phyloP scores from a whole-genome alignment of 2,113 vertebrate species.

The Raja brachyura region DNA sequence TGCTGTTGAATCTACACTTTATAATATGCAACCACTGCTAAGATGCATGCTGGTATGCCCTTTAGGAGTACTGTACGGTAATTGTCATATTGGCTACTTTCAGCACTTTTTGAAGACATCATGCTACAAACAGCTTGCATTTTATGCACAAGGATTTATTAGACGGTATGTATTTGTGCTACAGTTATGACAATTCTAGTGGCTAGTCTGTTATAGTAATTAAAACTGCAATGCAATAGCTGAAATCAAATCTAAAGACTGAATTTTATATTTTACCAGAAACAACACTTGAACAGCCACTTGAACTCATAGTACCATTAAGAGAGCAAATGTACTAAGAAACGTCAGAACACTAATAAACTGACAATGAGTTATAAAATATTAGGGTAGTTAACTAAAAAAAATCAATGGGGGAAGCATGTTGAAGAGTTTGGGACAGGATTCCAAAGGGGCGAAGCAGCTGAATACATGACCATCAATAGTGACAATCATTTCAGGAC shows the following conservation, averaged over 20 bases:
- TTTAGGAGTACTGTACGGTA: background rate
- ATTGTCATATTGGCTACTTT: conserved; percentile 16
- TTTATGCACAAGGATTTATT: background rate
- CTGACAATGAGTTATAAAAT: too few relatives aligned
- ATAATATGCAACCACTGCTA: background rate
- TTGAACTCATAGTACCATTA: too few relatives aligned
- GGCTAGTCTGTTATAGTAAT: background rate
- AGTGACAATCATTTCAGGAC: too few relatives aligned
- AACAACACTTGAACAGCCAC: too few relatives aligned
- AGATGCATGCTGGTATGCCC: background rate
- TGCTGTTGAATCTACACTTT: background rate
- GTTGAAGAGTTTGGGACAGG: too few relatives aligned
- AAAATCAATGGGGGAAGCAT: too few relatives aligned
- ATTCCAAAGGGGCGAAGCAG: too few relatives aligned
- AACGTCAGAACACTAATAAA: too few relatives aligned
- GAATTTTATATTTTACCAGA: background rate
- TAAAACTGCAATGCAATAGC: background rate
- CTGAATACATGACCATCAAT: too few relatives aligned
- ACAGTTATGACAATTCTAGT: background rate
- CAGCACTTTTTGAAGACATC: background rate
- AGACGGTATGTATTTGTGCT: background rate
- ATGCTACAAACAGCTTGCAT: background rate
- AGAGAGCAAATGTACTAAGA: too few relatives aligned
- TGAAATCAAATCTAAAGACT: background rate
- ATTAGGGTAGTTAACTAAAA: too few relatives aligned